Conservation (phyloP, 2,888 invertebrate genomes). For the Tetranychus truncatus region DNA sequence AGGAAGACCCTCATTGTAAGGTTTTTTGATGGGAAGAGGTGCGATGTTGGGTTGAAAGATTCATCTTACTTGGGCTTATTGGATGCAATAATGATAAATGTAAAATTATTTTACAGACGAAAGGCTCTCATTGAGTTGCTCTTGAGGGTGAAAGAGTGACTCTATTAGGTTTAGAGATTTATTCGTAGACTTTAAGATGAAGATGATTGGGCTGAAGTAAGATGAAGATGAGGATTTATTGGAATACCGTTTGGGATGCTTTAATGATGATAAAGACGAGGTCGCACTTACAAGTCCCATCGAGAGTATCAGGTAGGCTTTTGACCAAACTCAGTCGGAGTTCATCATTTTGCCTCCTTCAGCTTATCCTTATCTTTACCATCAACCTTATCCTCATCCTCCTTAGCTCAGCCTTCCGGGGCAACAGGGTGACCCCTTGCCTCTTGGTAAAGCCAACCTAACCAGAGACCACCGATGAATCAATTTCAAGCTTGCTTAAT, state of each 20-base stretch:
- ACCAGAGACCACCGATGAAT: background rate
- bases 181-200: background rate
- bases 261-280: background rate
- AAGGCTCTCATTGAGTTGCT: too few species aligned
- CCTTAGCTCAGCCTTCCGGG: background rate
- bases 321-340: background rate
- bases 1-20: too few species aligned
- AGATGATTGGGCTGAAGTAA: background rate
- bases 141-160: too few species aligned
- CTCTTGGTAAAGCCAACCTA: background rate
- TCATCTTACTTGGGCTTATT: too few species aligned
- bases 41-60: too few species aligned
- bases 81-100: too few species aligned
- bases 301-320: background rate
- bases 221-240: background rate
- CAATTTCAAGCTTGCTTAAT: background rate
- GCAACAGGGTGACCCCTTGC: background rate
- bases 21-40: too few species aligned
- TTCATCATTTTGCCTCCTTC: background rate
- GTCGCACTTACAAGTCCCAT: background rate
- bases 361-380: background rate
- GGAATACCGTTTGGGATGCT: background rate
- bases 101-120: too few species aligned
- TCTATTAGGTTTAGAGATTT: too few species aligned
- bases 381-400: background rate